Conservation (phyloP, 2,888 invertebrate genomes). For the Hesperia comma region DNA sequence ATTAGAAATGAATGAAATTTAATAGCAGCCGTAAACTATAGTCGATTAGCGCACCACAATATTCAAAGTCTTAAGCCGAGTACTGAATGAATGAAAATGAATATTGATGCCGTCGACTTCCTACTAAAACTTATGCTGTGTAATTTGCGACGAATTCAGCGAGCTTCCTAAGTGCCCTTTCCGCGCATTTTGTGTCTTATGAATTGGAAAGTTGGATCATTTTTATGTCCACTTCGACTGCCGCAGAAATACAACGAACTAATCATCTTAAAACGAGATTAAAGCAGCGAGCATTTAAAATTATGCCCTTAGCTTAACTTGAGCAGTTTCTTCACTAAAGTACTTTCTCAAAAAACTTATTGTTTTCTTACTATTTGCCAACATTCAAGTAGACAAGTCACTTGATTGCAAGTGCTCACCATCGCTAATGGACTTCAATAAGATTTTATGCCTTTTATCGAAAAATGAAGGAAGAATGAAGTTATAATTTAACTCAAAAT, state of each 20-base stretch:
- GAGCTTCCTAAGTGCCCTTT: constrained; percentile 3
- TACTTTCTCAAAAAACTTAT: too few species aligned
- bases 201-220: constrained; percentile 9
- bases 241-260: constrained; percentile 1
- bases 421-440: too few species aligned
- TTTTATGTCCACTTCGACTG: neutral
- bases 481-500: too few species aligned
- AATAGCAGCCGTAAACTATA: neutral
- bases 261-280: neutral
- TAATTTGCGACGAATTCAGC: constrained; percentile 8
- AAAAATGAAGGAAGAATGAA: too few species aligned
- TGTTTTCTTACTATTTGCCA: too few species aligned
- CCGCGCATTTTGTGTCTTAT: constrained; percentile 8
- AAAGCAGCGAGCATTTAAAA: too few species aligned
- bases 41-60: neutral
- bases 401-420: too few species aligned
- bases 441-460: too few species aligned
- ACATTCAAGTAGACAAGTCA: too few species aligned
- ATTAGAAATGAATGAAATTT: neutral
- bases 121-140: neutral
- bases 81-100: constrained; percentile 2
- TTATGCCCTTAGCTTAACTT: too few species aligned
- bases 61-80: neutral
- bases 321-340: too few species aligned
- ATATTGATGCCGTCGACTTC: neutral